Evolutionary conservation across 1,140 invertebrate genomes (phyloP), one percentile per base, ranked within the genome.

Genomic region (Eumeta japonica): DNA sequence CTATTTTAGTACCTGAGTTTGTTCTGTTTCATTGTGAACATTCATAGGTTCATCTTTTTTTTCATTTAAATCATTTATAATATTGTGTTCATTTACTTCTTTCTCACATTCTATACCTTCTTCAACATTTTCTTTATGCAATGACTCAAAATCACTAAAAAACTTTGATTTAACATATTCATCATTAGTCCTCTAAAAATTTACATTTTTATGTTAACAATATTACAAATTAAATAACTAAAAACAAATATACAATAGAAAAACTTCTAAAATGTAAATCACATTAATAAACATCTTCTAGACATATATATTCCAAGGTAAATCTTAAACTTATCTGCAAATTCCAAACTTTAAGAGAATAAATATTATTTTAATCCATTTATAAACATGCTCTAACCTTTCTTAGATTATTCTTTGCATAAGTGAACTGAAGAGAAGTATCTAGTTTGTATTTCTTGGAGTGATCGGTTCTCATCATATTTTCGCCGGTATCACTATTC

Each of bases 381-480:
- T n/a, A 24, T n/a, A n/a, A 5, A 24, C 5, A 24, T 24, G 5
- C 20, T 24, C 5, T 24, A n/a, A n/a, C n/a, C n/a, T n/a, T n/a
- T n/a, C n/a, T n/a, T n/a, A n/a, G n/a, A n/a, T n/a, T 46, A 41
- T 57, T 58, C 35, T 65, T 65, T n/a, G 46, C 41, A 41, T 64
- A 72, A 16, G 58, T 51, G 52, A 72, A 70, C 37, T 60, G 40
- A 10, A 63, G 67, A 18, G 65, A 70, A 11, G 55, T 43, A 45
- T 64, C 54, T n/a, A 73, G 48, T 28, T 64, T 62, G 40, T 61
- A 55, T 43, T 62, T 58, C 34, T 58, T 67, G 10, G 67, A 28
- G 17, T 65, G n/a, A 24, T 24, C 5, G n/a, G 20, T 5, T 24
- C 20, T 24, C n/a, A 24, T n/a, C 20, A 24, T 7, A 24, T 24